Percentiles rank a stretch among this genome's conserved stretches.
Conservation (phyloP, 2,888 invertebrate species). For the Dryomyza anilis region DNA sequence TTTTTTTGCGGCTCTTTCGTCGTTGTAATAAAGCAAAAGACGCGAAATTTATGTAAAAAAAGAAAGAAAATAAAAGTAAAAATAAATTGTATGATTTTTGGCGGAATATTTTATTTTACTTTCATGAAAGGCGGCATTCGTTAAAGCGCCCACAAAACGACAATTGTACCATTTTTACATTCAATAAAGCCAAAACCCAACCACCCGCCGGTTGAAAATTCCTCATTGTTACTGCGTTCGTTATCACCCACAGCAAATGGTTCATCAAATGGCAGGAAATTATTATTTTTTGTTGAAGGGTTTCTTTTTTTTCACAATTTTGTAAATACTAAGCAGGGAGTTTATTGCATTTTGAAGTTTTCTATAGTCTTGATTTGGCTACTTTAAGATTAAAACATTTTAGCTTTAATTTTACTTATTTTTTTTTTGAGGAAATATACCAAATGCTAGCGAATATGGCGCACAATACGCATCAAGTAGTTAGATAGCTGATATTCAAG, state of each 20-base stretch:
- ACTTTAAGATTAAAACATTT: no score
- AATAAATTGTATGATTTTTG: conserved; percentile 13
- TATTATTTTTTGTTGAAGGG: conserved; percentile 15
- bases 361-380: no score
- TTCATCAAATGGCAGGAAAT: conserved; percentile 15
- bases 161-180: conserved; percentile 19
- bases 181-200: conserved; percentile 11
- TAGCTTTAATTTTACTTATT: no score
- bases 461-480: no score
- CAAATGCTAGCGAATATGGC: no score
- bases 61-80: neutral
- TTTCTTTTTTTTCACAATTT: no score
- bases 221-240: conserved; percentile 4
- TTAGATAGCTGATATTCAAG: no score
- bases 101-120: conserved; percentile 9
- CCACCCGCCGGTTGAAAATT: conserved; percentile 23
- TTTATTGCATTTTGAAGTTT: no score
- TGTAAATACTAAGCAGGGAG: no score
- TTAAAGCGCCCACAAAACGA: conserved; percentile 5
- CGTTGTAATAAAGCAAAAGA: neutral
- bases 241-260: neutral
- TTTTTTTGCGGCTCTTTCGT: conserved; percentile 18
- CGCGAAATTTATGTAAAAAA: neutral
- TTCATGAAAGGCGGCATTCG: neutral
- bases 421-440: no score